Percentiles rank a stretch among this genome's conserved stretches.
phyloP scores from a whole-genome alignment of 1,140 invertebrate species.

The Drosophila tropicalis region DNA sequence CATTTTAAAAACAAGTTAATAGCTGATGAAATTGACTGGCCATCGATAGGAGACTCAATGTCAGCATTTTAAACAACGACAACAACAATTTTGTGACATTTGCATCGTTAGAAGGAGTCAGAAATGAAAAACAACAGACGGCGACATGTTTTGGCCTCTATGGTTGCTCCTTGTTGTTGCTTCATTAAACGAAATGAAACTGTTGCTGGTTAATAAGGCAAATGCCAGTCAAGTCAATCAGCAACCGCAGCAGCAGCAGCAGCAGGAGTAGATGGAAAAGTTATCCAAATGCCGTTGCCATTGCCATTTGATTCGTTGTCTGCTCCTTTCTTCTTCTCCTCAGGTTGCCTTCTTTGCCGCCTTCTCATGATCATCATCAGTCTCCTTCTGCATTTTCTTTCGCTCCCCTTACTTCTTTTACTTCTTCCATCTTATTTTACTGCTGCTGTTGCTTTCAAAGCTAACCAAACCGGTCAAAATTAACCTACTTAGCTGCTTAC shows the following conservation, averaged over 20 bases:
- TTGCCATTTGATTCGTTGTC: not conserved
- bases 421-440: not conserved
- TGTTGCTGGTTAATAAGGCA: conserved; percentile 65
- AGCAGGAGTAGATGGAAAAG: conserved; percentile 39
- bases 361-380: not conserved
- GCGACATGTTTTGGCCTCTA: conserved; percentile 38
- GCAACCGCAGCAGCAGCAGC: conserved; percentile 22
- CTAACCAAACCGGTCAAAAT: conserved; percentile 76
- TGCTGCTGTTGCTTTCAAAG: conserved; percentile 1
- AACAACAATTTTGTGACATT: conserved; percentile 50
- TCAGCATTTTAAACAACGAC: conserved; percentile 33
- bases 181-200: conserved; percentile 66
- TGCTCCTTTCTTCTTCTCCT: conserved; percentile 9
- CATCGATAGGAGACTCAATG: conserved; percentile 6
- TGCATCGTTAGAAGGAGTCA: conserved; percentile 49
- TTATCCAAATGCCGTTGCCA: conserved; percentile 48
- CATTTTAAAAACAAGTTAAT: not conserved
- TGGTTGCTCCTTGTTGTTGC: conserved; percentile 36
- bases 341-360: not conserved
- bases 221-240: conserved; percentile 64
- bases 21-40: conserved; percentile 3
- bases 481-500: conserved; percentile 71
- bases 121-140: conserved; percentile 21
- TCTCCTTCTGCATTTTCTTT: not conserved
- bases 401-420: not conserved